Conservation (phyloP, 2,888 invertebrate species). For the Spisula subtruncata region DNA sequence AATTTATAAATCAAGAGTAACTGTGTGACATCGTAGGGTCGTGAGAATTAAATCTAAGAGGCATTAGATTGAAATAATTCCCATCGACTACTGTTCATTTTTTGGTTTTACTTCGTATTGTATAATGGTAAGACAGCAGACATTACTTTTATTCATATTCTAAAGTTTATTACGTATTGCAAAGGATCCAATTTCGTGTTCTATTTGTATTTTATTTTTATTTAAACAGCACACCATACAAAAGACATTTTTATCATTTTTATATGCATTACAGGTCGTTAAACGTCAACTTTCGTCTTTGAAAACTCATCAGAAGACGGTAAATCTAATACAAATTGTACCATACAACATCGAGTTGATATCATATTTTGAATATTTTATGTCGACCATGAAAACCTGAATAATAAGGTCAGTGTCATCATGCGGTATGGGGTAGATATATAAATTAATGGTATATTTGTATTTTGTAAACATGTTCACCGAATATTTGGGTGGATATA, state of each 20-base stretch:
- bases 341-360: not conserved
- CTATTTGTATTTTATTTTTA: not conserved
- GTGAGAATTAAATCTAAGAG: no score
- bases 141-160: no score
- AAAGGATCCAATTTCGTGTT: not conserved
- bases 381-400: constrained; percentile 9
- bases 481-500: not conserved
- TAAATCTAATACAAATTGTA: not conserved
- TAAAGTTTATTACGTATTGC: no score
- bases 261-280: not conserved
- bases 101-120: no score
- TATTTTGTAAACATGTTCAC: no score
- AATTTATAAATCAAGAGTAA: no score
- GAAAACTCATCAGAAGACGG: not conserved
- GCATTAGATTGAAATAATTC: no score
- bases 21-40: no score
- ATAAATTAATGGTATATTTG: no score
- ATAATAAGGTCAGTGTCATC: constrained; percentile 20
- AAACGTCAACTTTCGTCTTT: not conserved
- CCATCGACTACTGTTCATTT: no score
- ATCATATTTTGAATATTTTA: constrained; percentile 12
- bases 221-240: not conserved
- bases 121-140: no score
- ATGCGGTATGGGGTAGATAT: not conserved
- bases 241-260: not conserved